phyloP scores from a whole-genome alignment of 2,797 vertebrate genomes.

The Rallus crepitans region DNA sequence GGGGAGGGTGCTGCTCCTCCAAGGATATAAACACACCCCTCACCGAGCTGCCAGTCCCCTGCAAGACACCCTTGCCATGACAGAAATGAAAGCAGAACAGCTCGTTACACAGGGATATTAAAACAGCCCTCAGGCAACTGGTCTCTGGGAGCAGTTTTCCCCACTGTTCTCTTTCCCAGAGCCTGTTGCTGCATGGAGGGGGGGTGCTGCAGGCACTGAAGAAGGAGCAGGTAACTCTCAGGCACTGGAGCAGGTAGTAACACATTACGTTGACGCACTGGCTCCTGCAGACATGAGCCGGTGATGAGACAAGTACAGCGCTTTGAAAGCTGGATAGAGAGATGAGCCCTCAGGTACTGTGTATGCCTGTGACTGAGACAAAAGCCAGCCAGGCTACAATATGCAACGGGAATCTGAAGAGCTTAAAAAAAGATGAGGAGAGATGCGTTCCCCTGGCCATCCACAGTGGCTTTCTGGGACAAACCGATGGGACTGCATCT shows the following conservation, averaged over 20 bases:
- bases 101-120: background rate
- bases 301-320: background rate
- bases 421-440: background rate
- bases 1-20: background rate
- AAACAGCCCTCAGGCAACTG: background rate
- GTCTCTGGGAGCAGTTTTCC: background rate
- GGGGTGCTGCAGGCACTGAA: background rate
- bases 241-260: background rate
- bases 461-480: background rate
- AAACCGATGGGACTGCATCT: background rate
- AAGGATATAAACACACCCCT: background rate
- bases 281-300: background rate
- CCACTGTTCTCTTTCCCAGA: background rate
- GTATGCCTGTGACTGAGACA: slow-evolving; percentile 9
- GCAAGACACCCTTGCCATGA: background rate
- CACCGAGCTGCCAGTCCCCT: background rate
- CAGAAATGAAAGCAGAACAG: background rate
- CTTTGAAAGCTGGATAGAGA: background rate
- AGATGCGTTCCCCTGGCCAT: background rate
- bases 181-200: background rate
- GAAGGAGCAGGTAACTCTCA: background rate
- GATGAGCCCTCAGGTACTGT: slow-evolving; percentile 24
- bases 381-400: background rate
- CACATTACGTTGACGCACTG: background rate
- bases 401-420: background rate